These are phyloP conservation scores for Cygnus buccinator DNA, from an alignment of 2,113 vertebrate species.

Conservation along the genomic window DNA sequence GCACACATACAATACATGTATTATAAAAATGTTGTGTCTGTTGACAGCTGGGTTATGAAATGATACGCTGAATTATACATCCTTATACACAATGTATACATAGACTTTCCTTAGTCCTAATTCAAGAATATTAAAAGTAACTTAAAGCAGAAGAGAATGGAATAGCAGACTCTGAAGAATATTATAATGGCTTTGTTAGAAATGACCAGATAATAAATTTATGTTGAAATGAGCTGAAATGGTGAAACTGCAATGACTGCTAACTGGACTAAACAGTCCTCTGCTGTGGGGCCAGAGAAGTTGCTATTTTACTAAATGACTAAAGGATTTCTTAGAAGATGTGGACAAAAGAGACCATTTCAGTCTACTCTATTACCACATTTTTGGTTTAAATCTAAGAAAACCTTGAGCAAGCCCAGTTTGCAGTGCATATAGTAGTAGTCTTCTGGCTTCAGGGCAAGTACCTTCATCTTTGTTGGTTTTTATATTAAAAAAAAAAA, in stretches of 20 bases:
- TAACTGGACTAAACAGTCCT: background rate
- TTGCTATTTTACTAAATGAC: background rate
- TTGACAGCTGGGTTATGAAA: slow-evolving; percentile 67
- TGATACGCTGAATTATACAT: slow-evolving; percentile 58
- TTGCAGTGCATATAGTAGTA: background rate
- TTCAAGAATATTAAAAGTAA: slow-evolving; percentile 58
- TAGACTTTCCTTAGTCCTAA: slow-evolving; percentile 56
- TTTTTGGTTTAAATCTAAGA: background rate
- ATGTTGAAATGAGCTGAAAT: slow-evolving; percentile 17
- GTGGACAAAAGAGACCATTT: background rate
- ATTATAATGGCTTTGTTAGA: slow-evolving; percentile 23
- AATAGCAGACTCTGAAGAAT: slow-evolving; percentile 7
- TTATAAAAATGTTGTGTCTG: slow-evolving; percentile 61
- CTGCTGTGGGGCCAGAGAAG: background rate
- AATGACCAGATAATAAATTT: slow-evolving; percentile 27
- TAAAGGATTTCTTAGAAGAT: background rate
- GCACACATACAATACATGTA: slow-evolving; percentile 44
- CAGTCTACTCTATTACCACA: background rate
- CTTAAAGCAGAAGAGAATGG: slow-evolving; percentile 39
- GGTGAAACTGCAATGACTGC: background rate
- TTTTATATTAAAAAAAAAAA: slow-evolving; percentile 41
- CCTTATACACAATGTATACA: slow-evolving; percentile 49
- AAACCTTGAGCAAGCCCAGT: background rate
- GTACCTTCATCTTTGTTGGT: slow-evolving; percentile 62
- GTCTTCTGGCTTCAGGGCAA: slow-evolving; percentile 19